Percentiles rank a stretch among this genome's conserved stretches.
phyloP scores from a whole-genome alignment of 2,888 invertebrate species.

The Drosophila ustulata region DNA sequence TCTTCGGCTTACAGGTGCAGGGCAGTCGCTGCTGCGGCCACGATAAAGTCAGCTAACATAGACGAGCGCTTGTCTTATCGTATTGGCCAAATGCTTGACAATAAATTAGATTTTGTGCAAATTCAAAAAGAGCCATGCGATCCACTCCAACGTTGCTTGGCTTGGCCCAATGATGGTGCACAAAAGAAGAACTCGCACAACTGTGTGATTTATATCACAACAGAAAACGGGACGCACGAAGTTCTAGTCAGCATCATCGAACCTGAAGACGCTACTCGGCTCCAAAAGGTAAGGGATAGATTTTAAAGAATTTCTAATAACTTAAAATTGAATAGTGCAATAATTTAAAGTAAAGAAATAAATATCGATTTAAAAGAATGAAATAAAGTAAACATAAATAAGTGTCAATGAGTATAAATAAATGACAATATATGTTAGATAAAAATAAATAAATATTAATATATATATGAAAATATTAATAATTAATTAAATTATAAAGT shows the following conservation, averaged over 20 bases:
- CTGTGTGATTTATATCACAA: conserved; percentile 68
- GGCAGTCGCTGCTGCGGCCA: conserved; percentile 18
- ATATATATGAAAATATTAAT: no score
- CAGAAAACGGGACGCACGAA: conserved; percentile 6
- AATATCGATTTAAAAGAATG: no score
- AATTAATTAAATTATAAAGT: background rate
- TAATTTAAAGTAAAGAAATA: no score
- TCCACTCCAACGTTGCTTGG: conserved; percentile 63
- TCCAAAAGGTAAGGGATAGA: background rate
- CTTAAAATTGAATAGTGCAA: no score
- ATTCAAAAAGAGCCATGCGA: conserved; percentile 45
- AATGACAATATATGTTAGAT: no score
- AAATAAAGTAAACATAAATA: no score
- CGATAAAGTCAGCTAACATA: conserved; percentile 58
- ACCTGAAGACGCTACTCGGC: background rate
- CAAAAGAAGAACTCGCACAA: conserved; percentile 36
- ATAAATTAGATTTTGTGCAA: conserved; percentile 77
- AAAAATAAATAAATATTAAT: no score
- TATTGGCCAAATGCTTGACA: conserved; percentile 67
- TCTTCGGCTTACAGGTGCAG: conserved; percentile 62
- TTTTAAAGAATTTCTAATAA: no score
- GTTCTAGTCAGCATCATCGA: conserved; percentile 11
- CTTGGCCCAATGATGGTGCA: conserved; percentile 57
- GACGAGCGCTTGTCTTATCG: conserved; percentile 64
- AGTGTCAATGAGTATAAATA: no score